Percentiles rank a stretch among this genome's conserved stretches.
These are phyloP conservation scores for Crotalus adamanteus DNA, from an alignment of 2,797 vertebrate species.

Conservation along the genomic window DNA sequence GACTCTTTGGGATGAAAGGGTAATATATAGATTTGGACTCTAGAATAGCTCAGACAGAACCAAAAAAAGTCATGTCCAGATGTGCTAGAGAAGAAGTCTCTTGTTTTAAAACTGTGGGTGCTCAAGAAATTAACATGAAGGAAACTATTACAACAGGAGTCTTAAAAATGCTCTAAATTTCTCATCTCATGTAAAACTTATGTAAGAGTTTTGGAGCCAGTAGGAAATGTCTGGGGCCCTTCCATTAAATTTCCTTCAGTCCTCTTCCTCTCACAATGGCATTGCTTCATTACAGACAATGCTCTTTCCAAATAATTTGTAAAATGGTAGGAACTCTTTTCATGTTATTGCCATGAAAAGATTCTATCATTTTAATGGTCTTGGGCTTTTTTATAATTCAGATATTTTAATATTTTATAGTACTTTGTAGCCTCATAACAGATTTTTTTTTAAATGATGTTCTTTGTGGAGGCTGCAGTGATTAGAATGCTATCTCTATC, in stretches of 20 bases:
- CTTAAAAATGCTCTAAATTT: not conserved
- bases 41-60: not conserved
- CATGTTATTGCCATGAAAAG: not conserved
- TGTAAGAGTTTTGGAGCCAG: not conserved
- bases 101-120: not conserved
- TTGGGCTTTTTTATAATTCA: not conserved
- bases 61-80: not conserved
- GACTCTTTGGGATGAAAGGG: not conserved
- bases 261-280: not conserved
- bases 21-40: not conserved
- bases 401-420: not conserved
- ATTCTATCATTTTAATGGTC: not conserved
- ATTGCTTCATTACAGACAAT: not conserved
- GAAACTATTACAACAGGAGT: not conserved
- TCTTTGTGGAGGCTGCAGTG: not conserved
- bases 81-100: too few species aligned
- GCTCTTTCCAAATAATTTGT: not conserved
- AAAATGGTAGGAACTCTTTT: not conserved
- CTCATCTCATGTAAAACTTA: too few species aligned
- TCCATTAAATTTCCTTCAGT: not conserved
- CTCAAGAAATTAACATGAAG: not conserved
- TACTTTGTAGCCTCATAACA: not conserved
- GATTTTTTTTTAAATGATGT: not conserved
- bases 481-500: not conserved
- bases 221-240: not conserved